These are phyloP conservation scores for Eupithecia subumbrata DNA, from an alignment of 2,888 invertebrate genomes.

Conservation along the genomic window DNA sequence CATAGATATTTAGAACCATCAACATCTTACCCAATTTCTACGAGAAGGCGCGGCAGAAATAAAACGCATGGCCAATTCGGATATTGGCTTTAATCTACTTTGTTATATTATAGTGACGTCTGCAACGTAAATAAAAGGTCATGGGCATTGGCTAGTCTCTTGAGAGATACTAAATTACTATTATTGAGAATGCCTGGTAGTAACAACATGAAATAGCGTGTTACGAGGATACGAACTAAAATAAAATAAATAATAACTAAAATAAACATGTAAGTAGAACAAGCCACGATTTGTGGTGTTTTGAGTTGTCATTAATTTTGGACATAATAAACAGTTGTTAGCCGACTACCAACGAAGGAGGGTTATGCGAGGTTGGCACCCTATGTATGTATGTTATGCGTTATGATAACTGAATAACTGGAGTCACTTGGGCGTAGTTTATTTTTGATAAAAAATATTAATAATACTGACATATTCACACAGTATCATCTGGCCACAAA, in stretches of 20 bases:
- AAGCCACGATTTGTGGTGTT: not conserved
- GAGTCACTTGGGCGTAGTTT: too few relatives aligned
- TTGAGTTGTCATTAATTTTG: not conserved
- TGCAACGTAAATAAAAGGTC: slow-evolving; percentile 29
- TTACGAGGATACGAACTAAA: not conserved
- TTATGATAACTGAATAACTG: too few relatives aligned
- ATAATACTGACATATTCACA: too few relatives aligned
- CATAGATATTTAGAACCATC: slow-evolving; percentile 28
- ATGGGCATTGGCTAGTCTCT: slow-evolving; percentile 19
- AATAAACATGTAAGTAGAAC: too few relatives aligned
- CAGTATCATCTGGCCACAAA: too few relatives aligned
- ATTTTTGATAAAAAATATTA: too few relatives aligned
- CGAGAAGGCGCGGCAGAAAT: slow-evolving; percentile 39
- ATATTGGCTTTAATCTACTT: slow-evolving; percentile 34
- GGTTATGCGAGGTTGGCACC: too few relatives aligned
- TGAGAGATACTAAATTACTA: slow-evolving; percentile 5
- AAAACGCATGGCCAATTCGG: slow-evolving; percentile 37
- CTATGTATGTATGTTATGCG: too few relatives aligned
- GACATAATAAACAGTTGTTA: too few relatives aligned
- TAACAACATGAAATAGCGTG: not conserved
- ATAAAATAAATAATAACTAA: too few relatives aligned
- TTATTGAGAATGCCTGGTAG: not conserved
- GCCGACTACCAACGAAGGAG: too few relatives aligned
- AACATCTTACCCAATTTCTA: slow-evolving; percentile 33
- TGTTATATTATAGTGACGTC: slow-evolving; percentile 22